Evolutionary conservation across 2,113 vertebrate species (phyloP).

Genomic region (Ursus arctos): DNA sequence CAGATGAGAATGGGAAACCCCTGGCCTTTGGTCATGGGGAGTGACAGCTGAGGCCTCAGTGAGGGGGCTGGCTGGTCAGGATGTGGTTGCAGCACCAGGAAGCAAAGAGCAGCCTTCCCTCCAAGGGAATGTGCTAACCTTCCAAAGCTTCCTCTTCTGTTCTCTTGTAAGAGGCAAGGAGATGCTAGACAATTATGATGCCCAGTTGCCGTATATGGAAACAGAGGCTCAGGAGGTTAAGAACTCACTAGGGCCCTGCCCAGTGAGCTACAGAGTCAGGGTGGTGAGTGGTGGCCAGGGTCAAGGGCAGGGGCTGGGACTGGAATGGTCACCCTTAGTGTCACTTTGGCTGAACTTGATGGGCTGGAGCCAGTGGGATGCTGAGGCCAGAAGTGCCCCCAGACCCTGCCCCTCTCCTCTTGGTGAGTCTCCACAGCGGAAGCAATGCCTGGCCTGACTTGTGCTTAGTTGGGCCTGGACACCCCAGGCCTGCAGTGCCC

Average conservation of each 20-base stretch:
- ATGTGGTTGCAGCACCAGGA: background rate
- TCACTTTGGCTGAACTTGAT: background rate
- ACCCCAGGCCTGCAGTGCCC: background rate
- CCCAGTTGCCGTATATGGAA: background rate
- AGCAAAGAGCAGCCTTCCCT: background rate
- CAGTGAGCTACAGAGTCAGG: background rate
- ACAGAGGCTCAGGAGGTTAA: background rate
- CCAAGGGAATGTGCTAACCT: background rate
- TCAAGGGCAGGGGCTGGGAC: background rate
- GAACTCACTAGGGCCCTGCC: accelerated
- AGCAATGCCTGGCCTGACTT: background rate
- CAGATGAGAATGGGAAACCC: background rate
- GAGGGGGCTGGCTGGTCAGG: background rate
- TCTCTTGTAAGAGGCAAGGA: background rate
- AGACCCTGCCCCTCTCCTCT: background rate
- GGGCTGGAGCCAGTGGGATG: background rate
- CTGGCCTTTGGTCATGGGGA: accelerated
- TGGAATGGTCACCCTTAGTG: accelerated
- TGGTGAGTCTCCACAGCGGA: background rate
- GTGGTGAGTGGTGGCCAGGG: background rate
- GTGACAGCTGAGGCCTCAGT: background rate
- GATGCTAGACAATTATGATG: background rate
- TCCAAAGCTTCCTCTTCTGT: background rate
- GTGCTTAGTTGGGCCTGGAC: background rate
- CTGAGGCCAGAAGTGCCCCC: background rate